These are phyloP conservation scores for Epinephelus fuscoguttatus DNA, from an alignment of 2,113 vertebrate species.

Conservation along the genomic window DNA sequence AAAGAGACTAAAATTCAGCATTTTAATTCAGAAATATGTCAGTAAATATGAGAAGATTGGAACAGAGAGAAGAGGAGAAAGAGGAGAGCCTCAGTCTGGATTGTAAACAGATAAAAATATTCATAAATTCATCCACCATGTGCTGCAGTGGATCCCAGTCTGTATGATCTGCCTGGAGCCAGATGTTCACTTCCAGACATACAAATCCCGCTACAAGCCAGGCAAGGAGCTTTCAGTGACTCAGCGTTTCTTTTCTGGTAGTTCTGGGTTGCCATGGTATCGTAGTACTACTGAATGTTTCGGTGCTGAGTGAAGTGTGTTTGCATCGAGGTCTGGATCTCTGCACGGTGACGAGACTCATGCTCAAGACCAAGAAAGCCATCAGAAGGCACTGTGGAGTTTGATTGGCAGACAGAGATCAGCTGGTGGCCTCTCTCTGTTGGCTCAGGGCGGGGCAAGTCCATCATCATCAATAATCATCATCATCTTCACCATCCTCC, in stretches of 20 bases:
- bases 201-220: slow-evolving; percentile 19
- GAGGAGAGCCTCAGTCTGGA: slow-evolving; percentile 36
- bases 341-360: slow-evolving; percentile 8
- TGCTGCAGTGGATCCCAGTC: slow-evolving; percentile 25
- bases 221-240: slow-evolving; percentile 5
- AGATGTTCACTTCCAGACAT: slow-evolving; percentile 4
- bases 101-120: slow-evolving; percentile 48
- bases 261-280: slow-evolving; percentile 19
- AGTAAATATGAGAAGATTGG: slow-evolving; percentile 25
- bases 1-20: slow-evolving; percentile 41
- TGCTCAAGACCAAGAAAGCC: neutral
- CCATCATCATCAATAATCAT: slow-evolving; percentile 41
- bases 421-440: slow-evolving; percentile 29
- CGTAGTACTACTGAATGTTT: slow-evolving; percentile 22
- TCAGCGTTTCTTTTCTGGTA: slow-evolving; percentile 9
- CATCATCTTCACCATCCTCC: neutral
- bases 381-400: slow-evolving; percentile 61
- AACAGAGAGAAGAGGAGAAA: slow-evolving; percentile 37
- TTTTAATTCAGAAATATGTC: slow-evolving; percentile 33
- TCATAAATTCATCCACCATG: slow-evolving; percentile 35
- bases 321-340: slow-evolving; percentile 21
- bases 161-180: slow-evolving; percentile 6
- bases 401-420: slow-evolving; percentile 56
- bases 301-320: neutral
- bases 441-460: slow-evolving; percentile 69